Evolutionary conservation across 2,888 invertebrate genomes (phyloP).

Genomic region (Aleiodes leptofemur): DNA sequence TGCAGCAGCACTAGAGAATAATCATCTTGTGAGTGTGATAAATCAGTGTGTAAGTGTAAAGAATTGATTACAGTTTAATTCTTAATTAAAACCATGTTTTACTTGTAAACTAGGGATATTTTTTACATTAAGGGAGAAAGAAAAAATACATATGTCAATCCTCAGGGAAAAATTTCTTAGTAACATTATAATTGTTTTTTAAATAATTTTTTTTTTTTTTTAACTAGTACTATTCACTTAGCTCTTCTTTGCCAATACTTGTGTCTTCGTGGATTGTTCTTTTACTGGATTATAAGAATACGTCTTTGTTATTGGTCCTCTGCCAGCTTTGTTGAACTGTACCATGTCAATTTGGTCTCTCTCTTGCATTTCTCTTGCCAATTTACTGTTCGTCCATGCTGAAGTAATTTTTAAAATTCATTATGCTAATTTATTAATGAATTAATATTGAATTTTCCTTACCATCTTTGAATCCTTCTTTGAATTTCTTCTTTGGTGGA

Average conservation of each 20-base stretch:
- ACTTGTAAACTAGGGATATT: conserved; percentile 15
- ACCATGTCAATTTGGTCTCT: conserved; percentile 85
- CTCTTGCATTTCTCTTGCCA: conserved; percentile 86
- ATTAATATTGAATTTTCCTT: conserved; percentile 69
- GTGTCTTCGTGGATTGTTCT: conserved; percentile 67
- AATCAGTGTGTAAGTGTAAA: conserved; percentile 87
- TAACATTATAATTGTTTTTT: too few relatives aligned
- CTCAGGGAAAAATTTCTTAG: too few relatives aligned
- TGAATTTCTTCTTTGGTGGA: conserved; percentile 83
- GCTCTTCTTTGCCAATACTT: conserved; percentile 79
- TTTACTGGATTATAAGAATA: conserved; percentile 90
- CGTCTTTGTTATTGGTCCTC: conserved; percentile 91
- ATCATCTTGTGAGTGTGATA: conserved; percentile 92
- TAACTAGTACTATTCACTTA: conserved; percentile 57
- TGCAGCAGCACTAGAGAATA: conserved; percentile 97
- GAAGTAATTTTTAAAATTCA: conserved; percentile 30
- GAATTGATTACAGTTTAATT: conserved; percentile 28
- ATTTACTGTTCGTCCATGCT: conserved; percentile 90
- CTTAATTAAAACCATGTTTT: neutral
- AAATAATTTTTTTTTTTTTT: neutral
- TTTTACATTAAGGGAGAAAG: conserved; percentile 4
- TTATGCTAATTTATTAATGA: conserved; percentile 8
- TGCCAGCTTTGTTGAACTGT: conserved; percentile 89
- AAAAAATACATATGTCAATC: neutral
- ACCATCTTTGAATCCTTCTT: conserved; percentile 88